These are phyloP conservation scores for Dione vanillae DNA, from an alignment of 2,888 invertebrate genomes.

Conservation along the genomic window DNA sequence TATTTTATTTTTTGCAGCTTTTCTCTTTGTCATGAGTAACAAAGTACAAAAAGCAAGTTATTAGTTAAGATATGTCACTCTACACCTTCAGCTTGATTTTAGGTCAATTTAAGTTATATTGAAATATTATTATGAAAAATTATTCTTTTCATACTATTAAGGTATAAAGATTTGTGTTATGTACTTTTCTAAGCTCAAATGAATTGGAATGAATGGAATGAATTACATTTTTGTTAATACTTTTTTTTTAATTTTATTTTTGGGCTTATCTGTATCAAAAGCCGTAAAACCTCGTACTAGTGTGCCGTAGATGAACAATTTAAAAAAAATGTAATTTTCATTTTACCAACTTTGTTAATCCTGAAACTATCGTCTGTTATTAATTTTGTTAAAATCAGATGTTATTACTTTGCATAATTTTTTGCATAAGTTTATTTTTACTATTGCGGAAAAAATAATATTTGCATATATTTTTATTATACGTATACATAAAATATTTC, in stretches of 20 bases:
- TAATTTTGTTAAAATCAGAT: background rate
- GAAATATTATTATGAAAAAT: too few relatives aligned
- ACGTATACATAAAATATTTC: background rate
- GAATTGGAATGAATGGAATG: too few relatives aligned
- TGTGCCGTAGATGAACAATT: background rate
- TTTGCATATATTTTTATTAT: background rate
- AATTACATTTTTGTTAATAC: background rate
- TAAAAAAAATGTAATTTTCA: background rate
- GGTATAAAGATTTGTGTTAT: too few relatives aligned
- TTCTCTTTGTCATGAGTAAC: background rate
- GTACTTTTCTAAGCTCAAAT: too few relatives aligned
- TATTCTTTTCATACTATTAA: too few relatives aligned
- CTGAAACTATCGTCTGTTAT: background rate
- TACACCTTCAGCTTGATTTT: too few relatives aligned
- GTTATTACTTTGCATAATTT: background rate
- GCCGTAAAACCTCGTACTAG: background rate
- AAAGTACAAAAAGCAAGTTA: background rate
- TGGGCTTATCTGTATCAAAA: background rate
- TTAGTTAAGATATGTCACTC: background rate
- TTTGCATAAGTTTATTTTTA: too few relatives aligned
- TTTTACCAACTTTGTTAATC: background rate
- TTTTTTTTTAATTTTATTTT: background rate
- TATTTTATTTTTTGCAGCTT: slow-evolving; percentile 16
- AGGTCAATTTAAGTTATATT: too few relatives aligned
- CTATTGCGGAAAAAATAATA: too few relatives aligned